Evolutionary conservation across 1,140 invertebrate genomes (phyloP).

Genomic region (Heterodera schachtii): DNA sequence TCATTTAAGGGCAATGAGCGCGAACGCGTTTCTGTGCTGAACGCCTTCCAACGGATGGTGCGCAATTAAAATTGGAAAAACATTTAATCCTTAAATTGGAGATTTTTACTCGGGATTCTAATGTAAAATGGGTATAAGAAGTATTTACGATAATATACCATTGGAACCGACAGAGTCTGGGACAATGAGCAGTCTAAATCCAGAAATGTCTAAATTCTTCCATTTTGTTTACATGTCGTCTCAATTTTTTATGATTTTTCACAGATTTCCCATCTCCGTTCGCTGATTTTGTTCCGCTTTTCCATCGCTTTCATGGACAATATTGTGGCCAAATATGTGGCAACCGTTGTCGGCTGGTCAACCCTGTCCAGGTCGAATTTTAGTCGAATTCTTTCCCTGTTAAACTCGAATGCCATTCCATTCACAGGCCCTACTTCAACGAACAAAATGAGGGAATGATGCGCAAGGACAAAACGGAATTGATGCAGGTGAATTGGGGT

Average conservation of each 20-base stretch:
- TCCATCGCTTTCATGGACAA: constrained; percentile 92
- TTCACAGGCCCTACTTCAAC: constrained; percentile 84
- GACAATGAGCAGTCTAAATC: too few species aligned
- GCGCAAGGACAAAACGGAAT: constrained; percentile 59
- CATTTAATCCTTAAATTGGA: not conserved
- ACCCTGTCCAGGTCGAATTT: constrained; percentile 77
- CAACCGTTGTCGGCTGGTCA: constrained; percentile 88
- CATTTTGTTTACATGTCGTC: constrained; percentile 79
- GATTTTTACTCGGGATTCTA: not conserved
- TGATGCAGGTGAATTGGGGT: constrained; percentile 52
- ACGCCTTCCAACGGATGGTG: constrained; percentile 86
- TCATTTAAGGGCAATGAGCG: constrained; percentile 75
- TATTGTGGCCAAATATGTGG: constrained; percentile 92
- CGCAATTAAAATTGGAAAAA: not conserved
- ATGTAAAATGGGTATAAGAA: too few species aligned
- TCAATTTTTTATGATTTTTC: constrained; percentile 84
- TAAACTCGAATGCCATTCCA: too few species aligned
- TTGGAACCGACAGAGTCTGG: too few species aligned
- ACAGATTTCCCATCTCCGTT: constrained; percentile 82
- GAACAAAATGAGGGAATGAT: constrained; percentile 66
- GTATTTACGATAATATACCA: too few species aligned
- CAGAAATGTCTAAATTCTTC: not conserved
- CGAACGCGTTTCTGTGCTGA: constrained; percentile 83
- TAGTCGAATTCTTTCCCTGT: too few species aligned
- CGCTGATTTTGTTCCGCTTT: constrained; percentile 87